Conservation (phyloP, 2,113 vertebrate species). For the Semnornis frantzii region DNA sequence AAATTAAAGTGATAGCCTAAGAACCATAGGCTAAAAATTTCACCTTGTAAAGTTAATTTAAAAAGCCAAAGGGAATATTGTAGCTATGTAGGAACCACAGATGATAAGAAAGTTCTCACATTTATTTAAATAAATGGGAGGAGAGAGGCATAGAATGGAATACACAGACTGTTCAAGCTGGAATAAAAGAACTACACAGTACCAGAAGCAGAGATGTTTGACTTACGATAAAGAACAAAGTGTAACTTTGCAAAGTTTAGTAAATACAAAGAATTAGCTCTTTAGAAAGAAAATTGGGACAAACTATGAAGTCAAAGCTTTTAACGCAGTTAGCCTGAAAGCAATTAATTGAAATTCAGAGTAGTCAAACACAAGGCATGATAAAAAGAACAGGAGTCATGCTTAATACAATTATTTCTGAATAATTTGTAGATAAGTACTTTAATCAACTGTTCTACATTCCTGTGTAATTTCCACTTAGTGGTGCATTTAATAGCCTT, state of each 20-base stretch:
- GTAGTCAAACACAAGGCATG: background rate
- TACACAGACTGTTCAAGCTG: background rate
- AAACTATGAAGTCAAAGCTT: background rate
- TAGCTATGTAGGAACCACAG: background rate
- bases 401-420: background rate
- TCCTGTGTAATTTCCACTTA: background rate
- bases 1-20: background rate
- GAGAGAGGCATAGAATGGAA: background rate
- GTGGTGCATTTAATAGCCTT: background rate
- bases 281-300: background rate
- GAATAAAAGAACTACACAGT: background rate
- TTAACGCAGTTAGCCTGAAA: background rate
- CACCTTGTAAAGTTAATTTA: conserved; percentile 2
- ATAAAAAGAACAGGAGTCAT: background rate
- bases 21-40: background rate
- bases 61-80: conserved; percentile 25
- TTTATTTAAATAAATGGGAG: background rate
- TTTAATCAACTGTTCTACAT: background rate
- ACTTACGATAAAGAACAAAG: conserved; percentile 1
- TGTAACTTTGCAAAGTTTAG: background rate
- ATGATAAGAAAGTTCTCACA: background rate
- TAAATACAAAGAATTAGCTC: background rate
- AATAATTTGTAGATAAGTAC: background rate
- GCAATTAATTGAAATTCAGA: conserved; percentile 7
- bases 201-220: conserved; percentile 23